Evolutionary conservation across 2,113 vertebrate species (phyloP).

Genomic region (Edolisoma coerulescens): DNA sequence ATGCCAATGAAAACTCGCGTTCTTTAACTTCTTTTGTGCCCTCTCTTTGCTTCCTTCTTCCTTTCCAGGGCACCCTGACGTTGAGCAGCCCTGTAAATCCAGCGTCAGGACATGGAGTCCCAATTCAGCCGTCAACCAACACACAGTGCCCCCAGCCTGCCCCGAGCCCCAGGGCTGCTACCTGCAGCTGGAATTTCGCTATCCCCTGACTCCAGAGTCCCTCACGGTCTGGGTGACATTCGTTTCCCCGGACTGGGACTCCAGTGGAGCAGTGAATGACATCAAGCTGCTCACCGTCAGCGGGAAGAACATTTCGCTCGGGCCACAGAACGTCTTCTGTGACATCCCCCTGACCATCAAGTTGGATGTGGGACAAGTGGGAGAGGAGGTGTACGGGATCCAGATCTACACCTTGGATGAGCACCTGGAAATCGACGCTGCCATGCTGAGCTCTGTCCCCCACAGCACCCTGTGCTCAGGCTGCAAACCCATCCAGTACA

Average conservation of each 20-base stretch:
- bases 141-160: conserved; percentile 78
- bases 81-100: conserved; percentile 93
- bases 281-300: conserved; percentile 85
- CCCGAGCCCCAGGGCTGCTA: conserved; percentile 92
- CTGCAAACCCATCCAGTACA: conserved; percentile 86
- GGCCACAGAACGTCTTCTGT: conserved; percentile 92
- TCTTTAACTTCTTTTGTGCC: background rate
- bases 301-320: conserved; percentile 88
- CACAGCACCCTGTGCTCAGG: conserved; percentile 76
- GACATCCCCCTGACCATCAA: conserved; percentile 90
- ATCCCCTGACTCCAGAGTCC: conserved; percentile 86
- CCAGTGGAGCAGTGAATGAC: conserved; percentile 87
- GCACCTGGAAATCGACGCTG: conserved; percentile 93
- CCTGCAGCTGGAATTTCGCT: conserved; percentile 89
- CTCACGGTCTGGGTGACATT: conserved; percentile 96
- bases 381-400: conserved; percentile 86
- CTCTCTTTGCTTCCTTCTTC: background rate
- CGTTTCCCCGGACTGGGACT: conserved; percentile 86
- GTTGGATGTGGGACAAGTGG: conserved; percentile 76
- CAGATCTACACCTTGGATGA: conserved; percentile 97
- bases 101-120: conserved; percentile 97
- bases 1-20: background rate
- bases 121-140: conserved; percentile 83
- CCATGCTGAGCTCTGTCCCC: conserved; percentile 85
- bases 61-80: conserved; percentile 90